A percentile compares a stretch with the other conserved stretches of the same genome.
phyloP scores from a whole-genome alignment of 2,888 invertebrate species.

The Apamea monoglypha region DNA sequence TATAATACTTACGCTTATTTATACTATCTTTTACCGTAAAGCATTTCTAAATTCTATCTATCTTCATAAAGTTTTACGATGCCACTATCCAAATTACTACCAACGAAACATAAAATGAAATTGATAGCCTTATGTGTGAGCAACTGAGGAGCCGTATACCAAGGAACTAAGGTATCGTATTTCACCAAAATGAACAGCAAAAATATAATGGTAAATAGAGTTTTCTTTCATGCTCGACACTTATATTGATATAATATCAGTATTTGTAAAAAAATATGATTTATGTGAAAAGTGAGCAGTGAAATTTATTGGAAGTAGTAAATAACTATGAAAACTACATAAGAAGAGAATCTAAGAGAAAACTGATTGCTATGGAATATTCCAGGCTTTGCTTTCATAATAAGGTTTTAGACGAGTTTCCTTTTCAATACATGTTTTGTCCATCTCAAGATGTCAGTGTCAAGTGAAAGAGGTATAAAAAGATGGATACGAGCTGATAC shows the following conservation, averaged over 20 bases:
- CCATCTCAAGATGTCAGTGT: conserved; percentile 42
- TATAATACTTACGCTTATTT: no score
- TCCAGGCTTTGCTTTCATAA: conserved; percentile 42
- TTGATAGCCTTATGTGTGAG: conserved; percentile 43
- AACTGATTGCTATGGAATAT: conserved; percentile 46
- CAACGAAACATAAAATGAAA: conserved; percentile 38
- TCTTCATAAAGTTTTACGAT: conserved; percentile 15
- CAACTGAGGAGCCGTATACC: conserved; percentile 27
- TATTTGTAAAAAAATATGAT: neutral
- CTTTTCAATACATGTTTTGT: conserved; percentile 50
- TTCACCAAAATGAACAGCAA: conserved; percentile 25
- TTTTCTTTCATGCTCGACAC: neutral
- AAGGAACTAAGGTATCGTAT: conserved; percentile 14
- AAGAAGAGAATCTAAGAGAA: conserved; percentile 28
- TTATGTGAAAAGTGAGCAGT: neutral
- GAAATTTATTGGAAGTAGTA: neutral
- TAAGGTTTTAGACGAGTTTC: conserved; percentile 49
- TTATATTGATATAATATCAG: neutral
- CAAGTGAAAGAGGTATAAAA: conserved; percentile 41
- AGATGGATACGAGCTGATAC: conserved; percentile 32
- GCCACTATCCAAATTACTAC: conserved; percentile 24
- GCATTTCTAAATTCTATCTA: neutral
- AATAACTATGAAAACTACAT: neutral
- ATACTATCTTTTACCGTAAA: neutral
- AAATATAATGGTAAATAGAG: conserved; percentile 2